Conservation (phyloP, 2,888 invertebrate genomes). For the Corythucha ciliata region DNA sequence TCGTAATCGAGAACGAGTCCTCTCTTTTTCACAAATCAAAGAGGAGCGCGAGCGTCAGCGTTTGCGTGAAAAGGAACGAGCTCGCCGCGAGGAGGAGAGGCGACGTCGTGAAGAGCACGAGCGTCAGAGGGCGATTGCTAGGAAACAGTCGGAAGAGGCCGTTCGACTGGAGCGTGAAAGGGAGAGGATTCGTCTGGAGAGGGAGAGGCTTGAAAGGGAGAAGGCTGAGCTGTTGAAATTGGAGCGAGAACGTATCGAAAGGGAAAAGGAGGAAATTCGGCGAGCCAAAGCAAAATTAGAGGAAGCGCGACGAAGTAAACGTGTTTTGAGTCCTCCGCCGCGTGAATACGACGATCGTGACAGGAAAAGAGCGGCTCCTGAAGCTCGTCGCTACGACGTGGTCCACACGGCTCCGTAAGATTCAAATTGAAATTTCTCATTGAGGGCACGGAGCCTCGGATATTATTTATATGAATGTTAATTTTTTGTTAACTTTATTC, state of each 20-base stretch:
- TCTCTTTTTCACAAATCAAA: constrained; percentile 72
- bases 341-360: neutral
- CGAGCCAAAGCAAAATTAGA: constrained; percentile 68
- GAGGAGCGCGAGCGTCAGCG: constrained; percentile 65
- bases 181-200: constrained; percentile 28
- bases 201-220: constrained; percentile 26
- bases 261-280: constrained; percentile 75
- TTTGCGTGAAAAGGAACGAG: constrained; percentile 65
- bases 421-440: neutral
- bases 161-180: constrained; percentile 54
- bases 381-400: neutral
- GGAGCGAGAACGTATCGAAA: constrained; percentile 79
- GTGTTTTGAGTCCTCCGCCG: neutral
- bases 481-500: too few relatives aligned
- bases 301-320: constrained; percentile 39
- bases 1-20: constrained; percentile 46
- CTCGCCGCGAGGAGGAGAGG: constrained; percentile 69
- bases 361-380: neutral
- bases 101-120: constrained; percentile 68
- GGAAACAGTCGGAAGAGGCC: constrained; percentile 76
- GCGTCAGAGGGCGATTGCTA: constrained; percentile 67
- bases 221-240: constrained; percentile 47
- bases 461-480: too few relatives aligned
- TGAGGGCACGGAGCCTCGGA: too few relatives aligned
- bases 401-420: neutral